Base-by-base conservation (phyloP, 2,797 vertebrate genomes). In the Zonotrichia albicollis region DNA sequence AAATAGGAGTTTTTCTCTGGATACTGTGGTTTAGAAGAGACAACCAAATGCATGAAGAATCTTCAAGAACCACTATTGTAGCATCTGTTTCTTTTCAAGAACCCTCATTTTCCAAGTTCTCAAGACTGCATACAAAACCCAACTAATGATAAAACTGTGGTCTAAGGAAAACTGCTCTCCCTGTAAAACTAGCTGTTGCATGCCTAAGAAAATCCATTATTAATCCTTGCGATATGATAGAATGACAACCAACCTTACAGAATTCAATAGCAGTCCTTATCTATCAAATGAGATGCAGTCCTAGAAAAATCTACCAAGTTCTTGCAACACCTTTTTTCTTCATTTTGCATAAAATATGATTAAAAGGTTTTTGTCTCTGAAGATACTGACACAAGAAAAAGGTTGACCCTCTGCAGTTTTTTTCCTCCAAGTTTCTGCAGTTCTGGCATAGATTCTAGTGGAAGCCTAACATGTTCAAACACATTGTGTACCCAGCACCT, bases 381-480 rank as follows among this genome's bases (percentile, higher is more conserved):
- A 96, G 78, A 84, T 10, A 42, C 48, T 87, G 93, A 78, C 70
- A 94, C 9, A 89, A 51, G 58, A 93, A 67, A 68, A 94, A 86
- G 36, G 25, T 5, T 32, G 17, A 22, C 6, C 0, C 1, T 13
- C 7, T 22, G 16, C 18, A 19, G 10, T 43, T 57, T 20, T 13
- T 55, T 32, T 16, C 68, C 65, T 32, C 40, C 43, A 70, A 13
- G n/a, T 86, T 95, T 94, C 92, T 90, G 82, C 43, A 82, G 48
- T 73, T 95, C 80, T 94, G 95, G 88, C 94, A 96, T 2, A 75
- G 68, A 78, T 55, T 62, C 57, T 23, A 36, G 30, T 48, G 66
- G 72, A 90, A 77, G 29, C 23, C 57, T 73, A 84, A 75, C 84
- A 74, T 84, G 94, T 93, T 95, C 73, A 87, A 95, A 95, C 93